Percentiles rank a stretch among this genome's conserved stretches.
Evolutionary conservation across 2,888 invertebrate genomes (phyloP).

Genomic region (Machimus rusticus): DNA sequence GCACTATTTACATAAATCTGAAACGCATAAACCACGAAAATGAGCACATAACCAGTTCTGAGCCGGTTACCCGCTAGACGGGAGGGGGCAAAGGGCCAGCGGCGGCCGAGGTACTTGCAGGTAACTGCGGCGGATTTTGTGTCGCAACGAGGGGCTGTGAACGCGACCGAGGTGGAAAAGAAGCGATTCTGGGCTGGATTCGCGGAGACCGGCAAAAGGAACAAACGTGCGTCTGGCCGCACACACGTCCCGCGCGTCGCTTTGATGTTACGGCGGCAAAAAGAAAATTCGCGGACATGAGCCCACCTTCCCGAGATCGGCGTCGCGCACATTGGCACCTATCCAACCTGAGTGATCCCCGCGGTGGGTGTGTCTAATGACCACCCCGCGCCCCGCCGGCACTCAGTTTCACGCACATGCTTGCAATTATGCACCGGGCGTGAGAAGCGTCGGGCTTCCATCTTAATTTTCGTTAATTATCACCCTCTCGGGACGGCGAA

Average conservation of each 20-base stretch:
- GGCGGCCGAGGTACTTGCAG: not conserved
- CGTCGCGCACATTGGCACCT: slow-evolving; percentile 8
- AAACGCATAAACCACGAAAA: slow-evolving; percentile 19
- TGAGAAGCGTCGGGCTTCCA: slow-evolving; percentile 5
- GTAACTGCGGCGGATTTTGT: not conserved
- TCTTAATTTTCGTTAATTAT: slow-evolving; percentile 35
- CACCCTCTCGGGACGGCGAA: not conserved
- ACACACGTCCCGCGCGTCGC: not conserved
- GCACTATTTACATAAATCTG: slow-evolving; percentile 18
- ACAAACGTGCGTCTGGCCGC: not conserved
- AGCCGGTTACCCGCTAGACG: not conserved
- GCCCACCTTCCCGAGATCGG: slow-evolving; percentile 4
- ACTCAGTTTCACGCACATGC: not conserved
- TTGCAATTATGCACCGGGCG: not conserved
- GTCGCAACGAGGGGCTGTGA: not conserved
- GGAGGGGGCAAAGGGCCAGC: not conserved
- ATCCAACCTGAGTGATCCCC: not conserved
- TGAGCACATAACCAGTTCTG: slow-evolving; percentile 12
- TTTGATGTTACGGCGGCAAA: not conserved
- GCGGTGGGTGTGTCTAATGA: slow-evolving; percentile 12
- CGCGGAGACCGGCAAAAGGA: not conserved
- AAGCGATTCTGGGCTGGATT: not conserved
- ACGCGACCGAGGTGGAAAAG: not conserved
- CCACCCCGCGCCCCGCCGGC: not conserved
- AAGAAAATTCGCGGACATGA: not conserved